phyloP scores from a whole-genome alignment of 2,113 vertebrate species.

The Serilophus lunatus region DNA sequence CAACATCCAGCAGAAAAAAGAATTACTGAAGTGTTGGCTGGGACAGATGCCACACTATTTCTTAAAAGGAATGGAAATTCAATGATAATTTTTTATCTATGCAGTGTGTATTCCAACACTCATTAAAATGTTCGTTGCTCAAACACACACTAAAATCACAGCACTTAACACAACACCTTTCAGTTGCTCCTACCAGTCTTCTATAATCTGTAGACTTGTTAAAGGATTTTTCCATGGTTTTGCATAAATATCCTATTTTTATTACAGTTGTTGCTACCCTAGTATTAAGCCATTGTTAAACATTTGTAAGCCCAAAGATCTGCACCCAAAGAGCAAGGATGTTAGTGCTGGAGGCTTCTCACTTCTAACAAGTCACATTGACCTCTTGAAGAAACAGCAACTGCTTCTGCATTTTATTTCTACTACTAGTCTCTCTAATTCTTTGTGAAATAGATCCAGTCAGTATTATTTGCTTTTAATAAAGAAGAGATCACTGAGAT shows the following conservation, averaged over 20 bases:
- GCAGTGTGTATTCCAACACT: neutral
- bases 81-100: neutral
- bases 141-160: neutral
- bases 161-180: neutral
- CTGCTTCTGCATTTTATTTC: neutral
- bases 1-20: neutral
- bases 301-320: neutral
- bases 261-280: neutral
- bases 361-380: neutral
- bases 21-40: neutral
- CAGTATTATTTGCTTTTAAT: neutral
- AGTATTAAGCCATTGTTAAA: neutral
- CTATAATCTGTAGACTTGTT: neutral
- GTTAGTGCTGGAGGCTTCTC: neutral
- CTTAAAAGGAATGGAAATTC: neutral
- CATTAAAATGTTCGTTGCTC: neutral
- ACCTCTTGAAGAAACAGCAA: neutral
- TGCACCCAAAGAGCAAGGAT: neutral
- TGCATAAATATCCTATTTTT: neutral
- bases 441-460: neutral
- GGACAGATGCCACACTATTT: neutral
- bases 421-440: neutral
- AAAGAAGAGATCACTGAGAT: neutral
- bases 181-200: neutral
- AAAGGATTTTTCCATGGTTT: neutral